Base-by-base conservation (phyloP, 2,888 invertebrate species). In the Idaea aversata region DNA sequence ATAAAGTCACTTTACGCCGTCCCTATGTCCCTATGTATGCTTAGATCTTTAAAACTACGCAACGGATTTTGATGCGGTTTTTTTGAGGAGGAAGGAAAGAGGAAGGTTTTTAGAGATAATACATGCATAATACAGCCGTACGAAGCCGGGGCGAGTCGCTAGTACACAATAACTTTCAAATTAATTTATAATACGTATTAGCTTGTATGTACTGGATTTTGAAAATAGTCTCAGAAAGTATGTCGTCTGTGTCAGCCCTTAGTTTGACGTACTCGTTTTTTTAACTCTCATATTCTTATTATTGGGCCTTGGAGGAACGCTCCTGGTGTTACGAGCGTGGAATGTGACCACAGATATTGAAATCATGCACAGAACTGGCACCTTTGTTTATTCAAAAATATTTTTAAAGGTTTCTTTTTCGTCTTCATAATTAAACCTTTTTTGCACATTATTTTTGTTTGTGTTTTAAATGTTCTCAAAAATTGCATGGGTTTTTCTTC, bases 261-360 rank as follows among this genome's bases (percentile, higher is more conserved):
- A 79, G 85, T 86, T 88, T 88, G 88, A 87, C 85, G 87, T 87
- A 84, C 85, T 88, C 88, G 86, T 93, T 90, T 92, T 90, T 90
- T 91, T 73, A 68, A 88, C 83, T 85, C 85, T 87, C 88, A 88
- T 89, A 88, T 90, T 90, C 88, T 88, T 91, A 91, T 92, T 91
- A 90, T 91, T 91, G 88, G 86, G 87, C 83, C 84, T 87, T 85
- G 85, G 84, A 84, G 87, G 85, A 85, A 85, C 88, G 93, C 93
- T 93, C 91, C 93, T 88, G 91, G 93, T 93, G 91, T 93, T 93
- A 93, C 93, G 93, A 81, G 77, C 86, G 84, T 76, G 91, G 93
- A 91, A 93, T 93, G 91, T 85, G 84, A 82, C 85, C 47, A 86
- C 76, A 90, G 92, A 91, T 71, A 72, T 73, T 60, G 34, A 63